These are phyloP conservation scores for Aphodius sticticus DNA, from an alignment of 2,888 invertebrate species.

Conservation along the genomic window DNA sequence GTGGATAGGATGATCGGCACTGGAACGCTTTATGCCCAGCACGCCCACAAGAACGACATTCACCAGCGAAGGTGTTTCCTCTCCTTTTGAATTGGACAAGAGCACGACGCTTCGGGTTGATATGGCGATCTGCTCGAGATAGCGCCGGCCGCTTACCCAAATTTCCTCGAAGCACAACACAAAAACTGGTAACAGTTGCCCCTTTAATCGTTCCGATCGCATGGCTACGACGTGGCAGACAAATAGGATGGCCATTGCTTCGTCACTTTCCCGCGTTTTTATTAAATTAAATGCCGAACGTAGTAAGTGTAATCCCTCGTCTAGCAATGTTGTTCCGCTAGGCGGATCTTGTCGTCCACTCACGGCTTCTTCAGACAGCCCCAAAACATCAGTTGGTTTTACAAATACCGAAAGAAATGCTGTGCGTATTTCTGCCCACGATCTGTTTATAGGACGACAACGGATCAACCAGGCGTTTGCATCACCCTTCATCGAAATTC, in stretches of 20 bases:
- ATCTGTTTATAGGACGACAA: not conserved
- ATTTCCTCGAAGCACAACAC: not conserved
- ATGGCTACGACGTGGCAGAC: not conserved
- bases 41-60: not conserved
- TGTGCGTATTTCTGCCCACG: not conserved
- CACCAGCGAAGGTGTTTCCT: not conserved
- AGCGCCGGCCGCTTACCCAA: slow-evolving; percentile 6
- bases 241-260: not conserved
- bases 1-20: not conserved
- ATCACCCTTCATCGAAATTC: not conserved
- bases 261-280: slow-evolving; percentile 5
- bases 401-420: slow-evolving; percentile 1
- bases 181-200: not conserved
- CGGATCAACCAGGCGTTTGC: not conserved
- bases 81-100: not conserved
- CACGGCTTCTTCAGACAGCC: slow-evolving; percentile 6
- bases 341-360: not conserved
- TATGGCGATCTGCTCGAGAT: not conserved
- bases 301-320: not conserved
- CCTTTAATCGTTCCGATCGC: not conserved
- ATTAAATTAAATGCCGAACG: not conserved
- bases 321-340: not conserved
- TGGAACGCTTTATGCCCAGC: not conserved
- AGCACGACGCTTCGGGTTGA: slow-evolving; percentile 11
- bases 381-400: not conserved